Evolutionary conservation across 1,140 invertebrate species (phyloP).

Genomic region (Pseudobourletiella spinata): DNA sequence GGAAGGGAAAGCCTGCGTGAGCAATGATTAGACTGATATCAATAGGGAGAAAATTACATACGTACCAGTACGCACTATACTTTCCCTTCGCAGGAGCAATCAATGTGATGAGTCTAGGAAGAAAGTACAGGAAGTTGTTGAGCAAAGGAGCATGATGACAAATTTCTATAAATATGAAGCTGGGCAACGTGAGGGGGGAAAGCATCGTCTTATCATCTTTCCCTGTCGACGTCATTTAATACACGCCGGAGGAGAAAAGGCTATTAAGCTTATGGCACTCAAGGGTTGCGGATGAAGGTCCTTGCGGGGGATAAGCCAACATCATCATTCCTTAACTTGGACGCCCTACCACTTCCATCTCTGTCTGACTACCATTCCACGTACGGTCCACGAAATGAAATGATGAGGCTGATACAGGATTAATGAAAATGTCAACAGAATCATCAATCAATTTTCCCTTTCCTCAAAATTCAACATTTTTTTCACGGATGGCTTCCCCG

Average conservation of each 20-base stretch:
- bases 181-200: too few species aligned
- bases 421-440: constrained; percentile 28
- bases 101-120: not conserved
- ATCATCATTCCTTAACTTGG: not conserved
- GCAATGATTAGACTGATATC: too few species aligned
- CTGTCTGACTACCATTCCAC: not conserved
- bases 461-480: constrained; percentile 23
- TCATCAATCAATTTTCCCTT: constrained; percentile 27
- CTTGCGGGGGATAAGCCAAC: too few species aligned
- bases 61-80: too few species aligned
- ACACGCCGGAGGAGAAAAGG: not conserved
- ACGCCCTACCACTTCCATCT: not conserved
- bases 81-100: too few species aligned
- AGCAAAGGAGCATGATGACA: not conserved
- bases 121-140: not conserved
- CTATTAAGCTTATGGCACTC: not conserved
- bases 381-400: not conserved
- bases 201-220: too few species aligned
- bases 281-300: not conserved
- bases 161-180: too few species aligned
- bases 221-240: not conserved
- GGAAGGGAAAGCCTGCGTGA: too few species aligned
- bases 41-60: not conserved
- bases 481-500: constrained; percentile 22
- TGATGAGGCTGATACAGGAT: constrained; percentile 13